Conservation (phyloP, 2,797 vertebrate species). For the Sebastes nivosus region DNA sequence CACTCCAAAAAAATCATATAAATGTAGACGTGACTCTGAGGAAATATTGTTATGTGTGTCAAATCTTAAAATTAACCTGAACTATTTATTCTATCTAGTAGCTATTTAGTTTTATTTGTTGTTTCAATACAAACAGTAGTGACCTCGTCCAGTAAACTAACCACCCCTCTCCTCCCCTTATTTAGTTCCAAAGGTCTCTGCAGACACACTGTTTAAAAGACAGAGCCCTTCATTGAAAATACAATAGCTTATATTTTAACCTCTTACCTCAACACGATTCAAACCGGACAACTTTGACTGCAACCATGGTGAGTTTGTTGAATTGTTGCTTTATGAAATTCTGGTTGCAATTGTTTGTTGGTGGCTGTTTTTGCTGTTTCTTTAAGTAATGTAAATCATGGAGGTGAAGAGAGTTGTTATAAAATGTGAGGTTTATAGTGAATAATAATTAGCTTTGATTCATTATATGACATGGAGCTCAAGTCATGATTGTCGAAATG, state of each 20-base stretch:
- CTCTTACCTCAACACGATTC: neutral
- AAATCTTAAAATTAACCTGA: neutral
- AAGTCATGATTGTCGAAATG: neutral
- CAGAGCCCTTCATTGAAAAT: neutral
- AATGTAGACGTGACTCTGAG: no score
- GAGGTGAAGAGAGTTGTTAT: neutral
- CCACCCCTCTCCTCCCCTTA: neutral
- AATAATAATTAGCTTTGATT: neutral
- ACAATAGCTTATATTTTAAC: neutral
- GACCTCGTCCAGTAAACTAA: neutral
- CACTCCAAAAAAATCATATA: neutral
- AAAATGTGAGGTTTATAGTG: neutral
- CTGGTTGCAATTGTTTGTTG: neutral
- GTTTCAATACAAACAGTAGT: neutral
- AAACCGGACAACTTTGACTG: neutral
- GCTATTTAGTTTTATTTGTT: neutral
- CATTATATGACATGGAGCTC: neutral
- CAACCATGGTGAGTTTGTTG: constrained; percentile 64
- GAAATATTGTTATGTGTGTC: neutral
- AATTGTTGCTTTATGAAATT: neutral
- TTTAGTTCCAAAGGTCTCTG: constrained; percentile 65
- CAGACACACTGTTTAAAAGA: constrained; percentile 19
- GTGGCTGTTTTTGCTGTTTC: neutral
- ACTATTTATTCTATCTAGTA: no score
- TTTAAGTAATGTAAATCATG: neutral